Base-by-base conservation (phyloP, 2,797 vertebrate species). In the Syngnathus rostellatus region DNA sequence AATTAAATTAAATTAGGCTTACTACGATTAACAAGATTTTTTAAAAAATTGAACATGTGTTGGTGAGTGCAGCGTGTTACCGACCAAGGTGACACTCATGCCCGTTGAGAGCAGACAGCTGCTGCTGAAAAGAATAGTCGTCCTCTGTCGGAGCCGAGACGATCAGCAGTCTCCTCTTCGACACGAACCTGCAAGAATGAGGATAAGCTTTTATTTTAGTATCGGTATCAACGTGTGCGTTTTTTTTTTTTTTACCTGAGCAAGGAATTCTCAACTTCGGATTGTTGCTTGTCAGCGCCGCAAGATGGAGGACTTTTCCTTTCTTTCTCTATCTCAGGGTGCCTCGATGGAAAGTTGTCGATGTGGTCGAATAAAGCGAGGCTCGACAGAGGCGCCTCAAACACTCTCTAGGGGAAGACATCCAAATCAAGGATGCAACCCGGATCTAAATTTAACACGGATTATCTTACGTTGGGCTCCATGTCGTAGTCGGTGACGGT, bases 101-200 rank as follows among this genome's bases (percentile, higher is more conserved):
- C 73, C 89, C 87, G 1, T 50, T 81, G 60, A 93, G 72, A 10
- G 88, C 85, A 61, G 86, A 83, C 43, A 92, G 78, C 82, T 93
- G 91, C 81, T 92, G 91, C 19, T 92, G 91, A 73, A 90, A 87
- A 6, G 83, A 90, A 73, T 92, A 91, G 66, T 93, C 91, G 1
- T 91, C 90, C 63, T 89, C 84, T 64, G 82, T 78, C 5, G 91
- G 89, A 70, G 90, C 79, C 25, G 91, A 92, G 69, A 92, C 77
- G 66, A 93, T 77, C 67, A 93, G 68, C 68, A 93, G 87, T 69
- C 92, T 87, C 69, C 91, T 85, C 72, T 91, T 91, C 8, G 91
- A 90, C 81, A 88, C 83, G 68, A 93, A 92, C 78, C 92, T 93
- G 41, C 40, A 76, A 31, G 8, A 4, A 41, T 11, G 1, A 38